These are phyloP conservation scores for Deilephila elpenor DNA, from an alignment of 2,888 invertebrate species.

Conservation along the genomic window DNA sequence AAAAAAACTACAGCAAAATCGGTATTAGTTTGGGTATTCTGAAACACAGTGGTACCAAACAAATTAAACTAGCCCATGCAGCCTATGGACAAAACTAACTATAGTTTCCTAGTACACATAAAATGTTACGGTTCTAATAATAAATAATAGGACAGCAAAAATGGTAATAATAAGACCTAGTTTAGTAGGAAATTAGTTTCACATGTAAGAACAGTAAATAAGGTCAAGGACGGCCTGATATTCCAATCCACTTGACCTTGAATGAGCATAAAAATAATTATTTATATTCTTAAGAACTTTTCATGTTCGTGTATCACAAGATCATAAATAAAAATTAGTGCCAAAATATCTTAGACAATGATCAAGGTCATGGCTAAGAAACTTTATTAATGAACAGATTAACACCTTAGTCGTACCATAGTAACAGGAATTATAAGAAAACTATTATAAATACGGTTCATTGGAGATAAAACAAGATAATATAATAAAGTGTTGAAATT, in stretches of 20 bases:
- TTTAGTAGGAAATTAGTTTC: background rate
- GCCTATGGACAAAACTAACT: too few relatives aligned
- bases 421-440: background rate
- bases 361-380: too few relatives aligned
- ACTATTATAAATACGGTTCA: background rate
- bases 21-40: too few relatives aligned
- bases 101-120: too few relatives aligned
- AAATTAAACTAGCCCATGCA: too few relatives aligned
- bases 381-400: too few relatives aligned
- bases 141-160: background rate
- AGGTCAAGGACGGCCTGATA: background rate
- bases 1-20: too few relatives aligned
- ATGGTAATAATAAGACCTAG: background rate
- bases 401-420: too few relatives aligned
- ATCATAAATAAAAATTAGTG: too few relatives aligned
- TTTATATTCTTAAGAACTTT: background rate
- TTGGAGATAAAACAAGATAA: background rate
- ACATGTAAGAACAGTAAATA: background rate
- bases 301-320: background rate
- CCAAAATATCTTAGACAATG: too few relatives aligned
- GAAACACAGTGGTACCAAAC: too few relatives aligned
- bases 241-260: background rate
- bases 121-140: too few relatives aligned
- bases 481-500: conserved; percentile 36
- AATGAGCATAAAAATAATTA: background rate